phyloP scores from a whole-genome alignment of 1,140 invertebrate genomes.

The Delia radicum region DNA sequence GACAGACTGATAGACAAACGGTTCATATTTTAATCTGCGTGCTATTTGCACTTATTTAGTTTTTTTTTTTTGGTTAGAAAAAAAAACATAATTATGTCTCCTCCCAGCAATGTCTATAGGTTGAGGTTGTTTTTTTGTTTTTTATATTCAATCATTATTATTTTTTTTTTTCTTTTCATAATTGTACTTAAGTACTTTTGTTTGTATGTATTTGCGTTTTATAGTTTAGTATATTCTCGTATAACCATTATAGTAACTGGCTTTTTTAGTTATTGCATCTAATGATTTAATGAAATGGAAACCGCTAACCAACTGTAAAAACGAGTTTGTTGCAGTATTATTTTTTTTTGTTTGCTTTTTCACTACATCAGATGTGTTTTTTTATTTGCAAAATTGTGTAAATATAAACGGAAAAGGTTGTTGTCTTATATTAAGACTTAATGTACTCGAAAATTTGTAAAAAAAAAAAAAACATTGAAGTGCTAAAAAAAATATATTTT shows the following conservation, averaged over 20 bases:
- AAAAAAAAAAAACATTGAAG: not conserved
- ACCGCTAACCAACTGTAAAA: slow-evolving; percentile 19
- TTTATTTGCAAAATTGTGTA: slow-evolving; percentile 8
- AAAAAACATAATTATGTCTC: not conserved
- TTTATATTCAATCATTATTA: too few species aligned
- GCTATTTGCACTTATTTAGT: not conserved
- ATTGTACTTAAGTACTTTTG: too few species aligned
- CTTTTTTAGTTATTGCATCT: not conserved
- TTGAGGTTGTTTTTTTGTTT: not conserved
- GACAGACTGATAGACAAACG: not conserved
- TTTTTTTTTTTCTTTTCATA: too few species aligned
- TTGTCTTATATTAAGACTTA: not conserved
- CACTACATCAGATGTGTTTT: not conserved
- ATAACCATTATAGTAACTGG: not conserved
- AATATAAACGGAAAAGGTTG: slow-evolving; percentile 12
- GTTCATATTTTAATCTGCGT: not conserved
- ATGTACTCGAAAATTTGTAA: not conserved
- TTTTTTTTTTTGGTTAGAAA: not conserved
- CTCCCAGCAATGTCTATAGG: not conserved
- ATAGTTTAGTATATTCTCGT: too few species aligned
- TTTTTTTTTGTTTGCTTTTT: not conserved
- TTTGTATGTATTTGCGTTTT: too few species aligned
- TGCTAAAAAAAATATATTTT: not conserved
- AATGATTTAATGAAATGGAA: slow-evolving; percentile 21
- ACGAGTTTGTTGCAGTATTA: slow-evolving; percentile 11